phyloP scores from a whole-genome alignment of 2,888 invertebrate species.

The Patella depressa region DNA sequence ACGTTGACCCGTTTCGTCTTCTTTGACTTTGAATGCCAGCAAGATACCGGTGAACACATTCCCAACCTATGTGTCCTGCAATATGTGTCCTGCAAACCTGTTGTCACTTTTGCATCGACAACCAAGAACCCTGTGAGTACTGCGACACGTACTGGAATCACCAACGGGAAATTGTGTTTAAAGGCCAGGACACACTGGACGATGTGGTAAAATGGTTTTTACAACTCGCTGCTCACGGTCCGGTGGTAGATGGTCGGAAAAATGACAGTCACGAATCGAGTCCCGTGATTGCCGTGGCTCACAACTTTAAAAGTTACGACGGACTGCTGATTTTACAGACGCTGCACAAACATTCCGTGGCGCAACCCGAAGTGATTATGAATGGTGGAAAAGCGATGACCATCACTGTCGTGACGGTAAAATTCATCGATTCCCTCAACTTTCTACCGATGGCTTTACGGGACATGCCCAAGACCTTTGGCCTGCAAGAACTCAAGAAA shows the following conservation, averaged over 20 bases:
- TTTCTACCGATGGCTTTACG: no score
- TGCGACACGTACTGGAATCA: not conserved
- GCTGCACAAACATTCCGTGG: not conserved
- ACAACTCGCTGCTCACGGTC: not conserved
- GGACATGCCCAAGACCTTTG: not conserved
- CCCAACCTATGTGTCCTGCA: not conserved
- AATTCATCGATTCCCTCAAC: not conserved
- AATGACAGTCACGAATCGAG: not conserved
- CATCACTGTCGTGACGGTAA: not conserved
- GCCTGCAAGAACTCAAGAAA: not conserved
- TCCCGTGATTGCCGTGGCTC: not conserved
- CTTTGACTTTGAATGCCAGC: not conserved
- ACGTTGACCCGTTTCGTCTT: not conserved
- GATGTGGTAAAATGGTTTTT: not conserved
- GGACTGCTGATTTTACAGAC: not conserved
- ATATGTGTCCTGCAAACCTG: no score
- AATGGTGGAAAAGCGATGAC: not conserved
- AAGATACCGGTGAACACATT: not conserved
- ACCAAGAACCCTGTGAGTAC: not conserved
- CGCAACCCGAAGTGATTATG: not conserved
- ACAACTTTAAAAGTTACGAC: not conserved
- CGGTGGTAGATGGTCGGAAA: not conserved
- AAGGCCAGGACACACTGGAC: not conserved
- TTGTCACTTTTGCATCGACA: not conserved
- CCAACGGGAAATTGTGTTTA: not conserved